Conservation (phyloP, 2,797 vertebrate genomes). For the Melanotaenia parkinsoni region DNA sequence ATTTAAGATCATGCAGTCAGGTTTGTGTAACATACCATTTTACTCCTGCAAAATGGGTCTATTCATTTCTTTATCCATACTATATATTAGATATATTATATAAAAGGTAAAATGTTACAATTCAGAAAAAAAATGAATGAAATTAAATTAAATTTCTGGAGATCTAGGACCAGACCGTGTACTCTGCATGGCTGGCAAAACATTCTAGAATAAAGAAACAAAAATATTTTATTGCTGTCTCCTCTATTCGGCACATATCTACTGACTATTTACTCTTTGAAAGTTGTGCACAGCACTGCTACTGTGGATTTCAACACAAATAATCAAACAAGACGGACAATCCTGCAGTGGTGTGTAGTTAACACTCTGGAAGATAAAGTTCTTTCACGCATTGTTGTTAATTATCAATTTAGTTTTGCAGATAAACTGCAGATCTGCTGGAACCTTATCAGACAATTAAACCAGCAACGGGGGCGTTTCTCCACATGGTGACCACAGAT, state of each 20-base stretch:
- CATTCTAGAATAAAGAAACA: constrained; percentile 27
- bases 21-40: too few relatives aligned
- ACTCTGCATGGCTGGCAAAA: constrained; percentile 14
- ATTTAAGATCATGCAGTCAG: not conserved
- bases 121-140: not conserved
- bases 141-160: constrained; percentile 10
- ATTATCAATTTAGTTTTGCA: not conserved
- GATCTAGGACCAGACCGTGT: constrained; percentile 2
- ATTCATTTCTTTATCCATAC: too few relatives aligned
- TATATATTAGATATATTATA: too few relatives aligned
- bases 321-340: not conserved
- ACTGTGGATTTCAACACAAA: constrained; percentile 4
- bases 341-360: not conserved
- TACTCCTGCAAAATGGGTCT: too few relatives aligned
- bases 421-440: not conserved
- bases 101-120: too few relatives aligned
- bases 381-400: not conserved
- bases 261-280: constrained; percentile 6
- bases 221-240: constrained; percentile 17
- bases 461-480: not conserved
- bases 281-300: constrained; percentile 3
- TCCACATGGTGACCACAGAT: not conserved
- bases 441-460: not conserved
- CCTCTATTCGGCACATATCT: constrained; percentile 3
- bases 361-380: not conserved